Conservation (phyloP, 1,140 invertebrate species). For the Atta colombica region DNA sequence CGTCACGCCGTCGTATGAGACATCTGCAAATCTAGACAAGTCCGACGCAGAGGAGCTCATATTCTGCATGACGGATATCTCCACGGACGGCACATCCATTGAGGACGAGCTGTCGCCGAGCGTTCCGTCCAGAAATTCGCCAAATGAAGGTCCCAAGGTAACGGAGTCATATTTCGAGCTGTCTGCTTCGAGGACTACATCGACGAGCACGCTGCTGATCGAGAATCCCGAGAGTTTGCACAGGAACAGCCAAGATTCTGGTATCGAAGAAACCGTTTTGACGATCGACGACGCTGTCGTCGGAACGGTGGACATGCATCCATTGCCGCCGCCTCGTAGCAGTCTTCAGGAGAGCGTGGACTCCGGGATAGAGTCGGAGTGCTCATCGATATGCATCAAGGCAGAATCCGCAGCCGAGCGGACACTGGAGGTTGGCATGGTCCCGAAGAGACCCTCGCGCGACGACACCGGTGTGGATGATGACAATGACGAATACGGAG, state of each 20-base stretch:
- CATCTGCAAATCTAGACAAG: constrained; percentile 37
- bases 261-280: constrained; percentile 67
- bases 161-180: constrained; percentile 59
- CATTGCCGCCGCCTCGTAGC: constrained; percentile 17
- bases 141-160: constrained; percentile 29
- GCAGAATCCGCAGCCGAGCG: constrained; percentile 50
- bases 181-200: constrained; percentile 46
- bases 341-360: constrained; percentile 76
- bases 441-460: constrained; percentile 15
- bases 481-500: constrained; percentile 40
- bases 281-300: constrained; percentile 57
- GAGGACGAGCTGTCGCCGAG: constrained; percentile 46
- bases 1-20: constrained; percentile 21
- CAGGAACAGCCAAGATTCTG: constrained; percentile 74
- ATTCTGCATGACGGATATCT: constrained; percentile 73
- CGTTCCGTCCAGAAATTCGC: constrained; percentile 18
- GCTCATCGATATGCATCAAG: constrained; percentile 74
- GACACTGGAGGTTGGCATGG: background rate
- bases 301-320: constrained; percentile 36
- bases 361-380: constrained; percentile 78
- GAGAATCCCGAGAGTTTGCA: constrained; percentile 66
- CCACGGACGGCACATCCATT: constrained; percentile 40
- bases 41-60: constrained; percentile 74
- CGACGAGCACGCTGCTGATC: constrained; percentile 66
- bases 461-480: constrained; percentile 20